phyloP scores from a whole-genome alignment of 2,113 vertebrate species.

The Excalfactoria chinensis region DNA sequence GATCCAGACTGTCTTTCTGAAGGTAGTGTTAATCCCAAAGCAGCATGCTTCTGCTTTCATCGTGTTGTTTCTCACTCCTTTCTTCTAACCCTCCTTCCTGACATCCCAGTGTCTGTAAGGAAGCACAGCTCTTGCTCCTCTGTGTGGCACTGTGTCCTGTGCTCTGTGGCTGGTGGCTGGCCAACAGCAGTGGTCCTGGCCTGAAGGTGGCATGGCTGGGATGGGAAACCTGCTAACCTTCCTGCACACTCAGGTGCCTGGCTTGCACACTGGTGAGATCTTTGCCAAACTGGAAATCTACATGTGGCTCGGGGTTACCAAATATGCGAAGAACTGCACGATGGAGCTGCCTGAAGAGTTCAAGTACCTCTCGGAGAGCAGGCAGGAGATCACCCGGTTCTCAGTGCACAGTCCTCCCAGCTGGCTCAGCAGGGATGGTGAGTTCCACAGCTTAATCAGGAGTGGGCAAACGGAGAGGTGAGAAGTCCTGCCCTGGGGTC shows the following conservation, averaged over 20 bases:
- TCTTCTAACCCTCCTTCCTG: background rate
- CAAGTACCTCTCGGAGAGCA: conserved; percentile 75
- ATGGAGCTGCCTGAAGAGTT: conserved; percentile 86
- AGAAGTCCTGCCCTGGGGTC: background rate
- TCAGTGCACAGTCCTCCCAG: conserved; percentile 73
- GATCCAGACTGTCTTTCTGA: conserved; percentile 89
- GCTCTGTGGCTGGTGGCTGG: background rate
- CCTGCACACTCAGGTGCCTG: conserved; percentile 76
- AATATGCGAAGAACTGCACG: conserved; percentile 86
- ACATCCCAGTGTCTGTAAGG: background rate
- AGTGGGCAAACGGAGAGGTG: background rate
- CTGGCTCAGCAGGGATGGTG: conserved; percentile 85
- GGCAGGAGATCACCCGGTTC: conserved; percentile 45
- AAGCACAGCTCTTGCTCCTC: background rate
- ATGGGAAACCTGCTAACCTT: background rate
- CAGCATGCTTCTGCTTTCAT: background rate
- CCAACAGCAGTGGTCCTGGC: background rate
- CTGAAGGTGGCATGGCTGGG: background rate
- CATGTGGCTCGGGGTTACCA: conserved; percentile 91
- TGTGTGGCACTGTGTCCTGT: background rate
- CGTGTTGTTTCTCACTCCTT: background rate
- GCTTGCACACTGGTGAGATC: conserved; percentile 82
- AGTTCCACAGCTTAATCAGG: background rate
- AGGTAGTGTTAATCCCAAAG: conserved; percentile 72
- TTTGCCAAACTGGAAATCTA: conserved; percentile 93